Percentiles rank a stretch among this genome's conserved stretches.
Conservation (phyloP, 1,140 invertebrate genomes). For the Euwallacea similis region DNA sequence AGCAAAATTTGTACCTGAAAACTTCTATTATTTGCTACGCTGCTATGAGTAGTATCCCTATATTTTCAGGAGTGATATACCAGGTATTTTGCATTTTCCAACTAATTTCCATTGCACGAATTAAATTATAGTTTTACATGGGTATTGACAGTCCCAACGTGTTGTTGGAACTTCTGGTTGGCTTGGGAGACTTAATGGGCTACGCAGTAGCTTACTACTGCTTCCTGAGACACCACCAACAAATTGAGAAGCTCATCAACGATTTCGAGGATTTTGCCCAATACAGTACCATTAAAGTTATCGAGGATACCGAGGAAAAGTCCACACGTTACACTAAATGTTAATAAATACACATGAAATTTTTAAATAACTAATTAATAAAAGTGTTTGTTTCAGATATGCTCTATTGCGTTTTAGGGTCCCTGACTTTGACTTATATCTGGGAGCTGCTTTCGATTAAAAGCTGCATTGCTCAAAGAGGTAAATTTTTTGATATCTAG, state of each 20-base stretch:
- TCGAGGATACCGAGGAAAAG: constrained; percentile 8
- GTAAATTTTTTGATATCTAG: constrained; percentile 2
- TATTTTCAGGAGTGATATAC: constrained; percentile 7
- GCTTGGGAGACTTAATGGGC: constrained; percentile 22
- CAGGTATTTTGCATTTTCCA: constrained; percentile 8
- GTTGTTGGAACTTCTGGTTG: constrained; percentile 16
- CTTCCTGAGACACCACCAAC: constrained; percentile 22
- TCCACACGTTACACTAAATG: constrained; percentile 28
- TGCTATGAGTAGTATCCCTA: background rate
- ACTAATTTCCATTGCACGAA: background rate
- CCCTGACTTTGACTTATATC: constrained; percentile 8
- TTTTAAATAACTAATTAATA: background rate
- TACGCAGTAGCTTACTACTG: constrained; percentile 21
- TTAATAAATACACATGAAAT: background rate
- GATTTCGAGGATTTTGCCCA: constrained; percentile 21
- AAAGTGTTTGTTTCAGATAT: constrained; percentile 21
- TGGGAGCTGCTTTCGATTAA: constrained; percentile 25
- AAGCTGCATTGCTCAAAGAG: constrained; percentile 20
- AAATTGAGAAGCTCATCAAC: constrained; percentile 12
- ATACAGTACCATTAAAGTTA: constrained; percentile 11
- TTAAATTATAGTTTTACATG: constrained; percentile 10
- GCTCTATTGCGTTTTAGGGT: constrained; percentile 9
- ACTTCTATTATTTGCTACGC: background rate
- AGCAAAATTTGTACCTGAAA: constrained; percentile 6
- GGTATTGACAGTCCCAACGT: constrained; percentile 20